Evolutionary conservation across 2,797 vertebrate species (phyloP), one percentile per base, ranked within the genome.

Genomic region (Eremophila alpestris): DNA sequence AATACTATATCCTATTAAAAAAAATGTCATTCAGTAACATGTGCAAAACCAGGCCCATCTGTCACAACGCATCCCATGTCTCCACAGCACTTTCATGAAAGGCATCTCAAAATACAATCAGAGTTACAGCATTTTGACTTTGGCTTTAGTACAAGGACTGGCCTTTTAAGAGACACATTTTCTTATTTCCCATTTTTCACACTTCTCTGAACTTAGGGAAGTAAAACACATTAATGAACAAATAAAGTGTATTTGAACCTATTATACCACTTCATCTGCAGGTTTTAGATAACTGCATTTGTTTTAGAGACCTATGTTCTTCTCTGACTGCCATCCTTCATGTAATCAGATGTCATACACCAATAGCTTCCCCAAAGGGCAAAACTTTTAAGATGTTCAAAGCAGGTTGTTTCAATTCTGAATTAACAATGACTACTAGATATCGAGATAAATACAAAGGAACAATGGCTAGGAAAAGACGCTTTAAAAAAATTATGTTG

Each of bases 41-140:
- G 12, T 74, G n/a, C 30, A 71, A 79, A 85, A 75, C 7, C 32
- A 67, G 68, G 5, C 26, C 23, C 54, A 0, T 58, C 16, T 68
- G 12, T 29, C 11, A 11, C 9, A 24, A 24, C 4, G 17, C 2
- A 43, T n/a, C 51, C n/a, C 24, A 13, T 0, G 0, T 36, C 32
- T 30, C 13, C 16, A 49, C 20, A 62, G 18, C 20, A 11, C 7
- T 54, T 40, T 54, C 20, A 45, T 54, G 52, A 93, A n/a, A 13
- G 9, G 3, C 7, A 4, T 76, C 14, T 68, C 59, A 65, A 52
- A 60, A 40, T 40, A 32, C 30, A 62, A 24, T 5, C 20, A 38
- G 2, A n/a, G 9, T 34, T 62, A 32, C 0, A 16, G 6, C 9
- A 40, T 92, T 73, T 73, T 73, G 16, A 26, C 14, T 83, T 46